Base-by-base conservation (phyloP, 2,113 vertebrate genomes). In the Turnix velox region DNA sequence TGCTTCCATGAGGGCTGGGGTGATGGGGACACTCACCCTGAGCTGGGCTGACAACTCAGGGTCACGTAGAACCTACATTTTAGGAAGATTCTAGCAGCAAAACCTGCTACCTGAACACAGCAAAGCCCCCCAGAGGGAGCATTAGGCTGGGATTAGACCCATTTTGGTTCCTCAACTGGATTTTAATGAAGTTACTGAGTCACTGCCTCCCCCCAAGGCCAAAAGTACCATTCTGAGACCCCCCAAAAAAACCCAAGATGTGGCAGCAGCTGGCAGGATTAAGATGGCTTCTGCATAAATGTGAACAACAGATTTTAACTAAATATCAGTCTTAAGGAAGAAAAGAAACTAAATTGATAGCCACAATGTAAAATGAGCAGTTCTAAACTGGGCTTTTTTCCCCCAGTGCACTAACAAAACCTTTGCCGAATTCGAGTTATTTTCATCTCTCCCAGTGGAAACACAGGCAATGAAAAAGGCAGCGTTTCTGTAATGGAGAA, bases 401-500 rank as follows among this genome's bases (percentile, higher is more conserved):
- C 83, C 68, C 11, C 63, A 49, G 31, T 20, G 31, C 90, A 66
- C 84, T 97, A 94, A 95, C 74, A 86, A 94, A 94, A 94, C 65
- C 80, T 95, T 95, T 94, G 79, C 78, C 45, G 10, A 73, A 61
- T 96, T 95, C 94, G 67, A 43, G 62, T 59, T 84, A 92, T 90
- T 89, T 96, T 87, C 74, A 94, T 95, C 92, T 66, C 84, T 95
- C 96, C 87, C 95, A 65, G 48, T 42, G 76, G 94, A 97, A 94
- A 95, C 82, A 76, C 45, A 39, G 76, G 93, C 88, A 97, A 97
- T 96, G 96, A 96, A 97, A 95, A 88, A 57, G 94, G 79, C 85
- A 77, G 82, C 90, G 87, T 95, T 96, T 92, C 78, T 92, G 35
- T 94, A 96, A 87, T 75, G 91, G 81, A 82, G 88, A 92, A 95